Base-by-base conservation (phyloP, 2,797 vertebrate genomes). In the Zalophus californianus region DNA sequence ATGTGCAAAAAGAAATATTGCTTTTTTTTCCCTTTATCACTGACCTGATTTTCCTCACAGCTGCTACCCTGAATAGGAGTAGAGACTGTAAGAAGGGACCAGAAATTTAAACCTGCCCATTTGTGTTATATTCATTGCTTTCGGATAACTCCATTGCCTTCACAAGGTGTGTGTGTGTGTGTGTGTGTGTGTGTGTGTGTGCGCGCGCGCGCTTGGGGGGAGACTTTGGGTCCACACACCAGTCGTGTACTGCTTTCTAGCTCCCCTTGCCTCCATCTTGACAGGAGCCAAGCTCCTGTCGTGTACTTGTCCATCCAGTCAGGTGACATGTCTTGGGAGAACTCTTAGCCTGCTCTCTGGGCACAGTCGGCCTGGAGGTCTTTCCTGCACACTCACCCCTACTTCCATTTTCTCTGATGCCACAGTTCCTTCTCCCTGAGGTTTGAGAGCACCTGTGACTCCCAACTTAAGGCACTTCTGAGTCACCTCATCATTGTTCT, bases 41-140 rank as follows among this genome's bases (percentile, higher is more conserved):
- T 88, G 70, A 73, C 66, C 73, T 95, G 44, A 58, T 68, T 95
- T 94, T 97, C 68, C 66, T 89, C 73, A 86, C 72, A 85, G 72
- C 35, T 70, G 72, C 50, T 32, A 72, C 23, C 50, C 44, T 85
- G 18, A 35, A 79, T 68, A 92, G 72, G 52, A 87, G 38, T 27
- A n/a, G 48, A 82, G 52, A 62, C 35, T n/a, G 16, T 90, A 38
- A 91, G 75, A 86, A 91, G 38, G n/a, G 50, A 77, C 20, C 16
- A 70, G 29, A 64, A 60, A 62, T 96, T 82, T 94, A 58, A 86
- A 52, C 11, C 18, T 94, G 83, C 48, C 64, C 16, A 20, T 64
- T 18, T 64, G 66, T 50, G 35, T 10, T 38, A 16, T 25, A 41
- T 29, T 66, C 16, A n/a, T 79, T 20, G n/a, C 48, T 80, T 85